Percentiles rank a stretch among this genome's conserved stretches.
phyloP scores from a whole-genome alignment of 2,797 vertebrate species.

The Thripadectes ignobilis region DNA sequence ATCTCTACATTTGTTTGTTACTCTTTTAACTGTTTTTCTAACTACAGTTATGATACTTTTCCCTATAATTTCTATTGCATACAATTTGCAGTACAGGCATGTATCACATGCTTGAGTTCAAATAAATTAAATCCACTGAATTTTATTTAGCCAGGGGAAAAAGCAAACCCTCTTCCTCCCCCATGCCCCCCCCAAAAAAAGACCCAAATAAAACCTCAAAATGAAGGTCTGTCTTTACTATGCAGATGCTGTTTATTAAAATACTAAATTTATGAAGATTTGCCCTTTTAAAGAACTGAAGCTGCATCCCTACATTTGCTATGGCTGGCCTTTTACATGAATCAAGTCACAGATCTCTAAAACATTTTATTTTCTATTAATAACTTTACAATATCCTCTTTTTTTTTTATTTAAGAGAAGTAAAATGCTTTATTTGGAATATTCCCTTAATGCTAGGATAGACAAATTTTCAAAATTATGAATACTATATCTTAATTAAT shows the following conservation, averaged over 20 bases:
- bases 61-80: neutral
- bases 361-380: neutral
- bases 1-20: neutral
- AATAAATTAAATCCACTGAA: neutral
- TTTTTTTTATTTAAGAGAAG: neutral
- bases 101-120: neutral
- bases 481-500: neutral
- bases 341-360: neutral
- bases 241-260: neutral
- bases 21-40: neutral
- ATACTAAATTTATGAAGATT: neutral
- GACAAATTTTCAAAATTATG: neutral
- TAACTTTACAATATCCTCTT: neutral
- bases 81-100: neutral
- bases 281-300: neutral
- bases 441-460: neutral
- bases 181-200: neutral
- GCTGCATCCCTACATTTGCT: neutral
- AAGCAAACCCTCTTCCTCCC: fast-evolving
- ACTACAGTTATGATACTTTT: neutral
- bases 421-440: neutral
- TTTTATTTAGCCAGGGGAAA: neutral
- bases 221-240: neutral
- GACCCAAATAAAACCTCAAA: fast-evolving
- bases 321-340: neutral